Conservation (phyloP, 35 echinoderm and acorn worm species). For the Apostichopus parvimensis region DNA sequence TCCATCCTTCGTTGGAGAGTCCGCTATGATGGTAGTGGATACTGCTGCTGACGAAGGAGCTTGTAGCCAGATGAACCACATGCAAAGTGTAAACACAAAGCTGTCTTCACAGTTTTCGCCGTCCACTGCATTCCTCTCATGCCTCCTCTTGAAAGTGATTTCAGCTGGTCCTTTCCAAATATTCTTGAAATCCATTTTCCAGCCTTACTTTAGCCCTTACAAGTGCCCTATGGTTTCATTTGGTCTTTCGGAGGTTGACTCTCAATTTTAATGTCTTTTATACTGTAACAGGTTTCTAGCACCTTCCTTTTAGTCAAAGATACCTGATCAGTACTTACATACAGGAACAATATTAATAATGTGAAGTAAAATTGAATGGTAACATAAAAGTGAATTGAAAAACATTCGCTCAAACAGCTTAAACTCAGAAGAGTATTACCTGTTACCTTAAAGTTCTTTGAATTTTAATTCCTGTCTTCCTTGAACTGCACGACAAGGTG, state of each 20-base stretch:
- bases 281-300: too few relatives aligned
- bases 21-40: not conserved
- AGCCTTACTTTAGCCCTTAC: not conserved
- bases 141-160: conserved; percentile 22
- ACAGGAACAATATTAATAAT: too few relatives aligned
- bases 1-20: not conserved
- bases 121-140: conserved; percentile 47
- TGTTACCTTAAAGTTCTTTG: not conserved
- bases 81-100: conserved; percentile 63
- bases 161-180: conserved; percentile 32
- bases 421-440: too few relatives aligned
- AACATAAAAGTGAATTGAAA: too few relatives aligned
- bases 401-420: too few relatives aligned
- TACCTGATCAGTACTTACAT: too few relatives aligned
- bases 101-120: conserved; percentile 51
- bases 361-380: too few relatives aligned
- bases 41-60: conserved; percentile 35
- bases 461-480: not conserved
- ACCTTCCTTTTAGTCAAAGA: too few relatives aligned
- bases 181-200: not conserved
- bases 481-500: conserved; percentile 25
- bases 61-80: conserved; percentile 73
- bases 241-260: not conserved
- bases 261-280: not conserved
- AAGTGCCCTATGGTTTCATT: not conserved